Conservation (phyloP, 1,140 invertebrate genomes). For the Delia radicum region DNA sequence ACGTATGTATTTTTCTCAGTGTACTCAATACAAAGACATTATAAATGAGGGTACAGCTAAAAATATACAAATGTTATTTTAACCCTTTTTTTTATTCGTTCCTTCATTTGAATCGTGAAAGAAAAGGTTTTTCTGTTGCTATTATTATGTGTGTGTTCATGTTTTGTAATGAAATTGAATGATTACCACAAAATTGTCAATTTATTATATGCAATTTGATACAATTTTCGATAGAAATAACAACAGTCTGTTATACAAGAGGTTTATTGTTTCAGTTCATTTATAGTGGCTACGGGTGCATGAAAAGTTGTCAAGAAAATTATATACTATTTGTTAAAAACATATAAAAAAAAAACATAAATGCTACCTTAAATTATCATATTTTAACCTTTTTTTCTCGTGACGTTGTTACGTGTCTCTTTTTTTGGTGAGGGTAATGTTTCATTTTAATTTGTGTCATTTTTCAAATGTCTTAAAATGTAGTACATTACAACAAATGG, state of each 20-base stretch:
- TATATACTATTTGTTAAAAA: conserved; percentile 9
- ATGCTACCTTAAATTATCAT: conserved; percentile 10
- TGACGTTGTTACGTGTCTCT: background rate
- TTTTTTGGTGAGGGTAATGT: background rate
- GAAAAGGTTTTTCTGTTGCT: background rate
- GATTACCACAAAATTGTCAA: conserved; percentile 53
- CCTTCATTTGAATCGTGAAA: background rate
- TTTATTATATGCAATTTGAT: conserved; percentile 48
- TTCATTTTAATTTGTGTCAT: conserved; percentile 14
- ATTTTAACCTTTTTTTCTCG: conserved; percentile 11
- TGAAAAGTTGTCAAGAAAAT: conserved; percentile 14
- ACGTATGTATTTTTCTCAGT: no score
- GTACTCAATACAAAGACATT: background rate
- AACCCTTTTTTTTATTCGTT: background rate
- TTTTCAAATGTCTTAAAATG: conserved; percentile 7
- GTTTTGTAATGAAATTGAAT: conserved; percentile 49
- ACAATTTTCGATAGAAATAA: conserved; percentile 33
- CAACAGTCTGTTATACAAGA: background rate
- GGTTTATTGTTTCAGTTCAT: background rate
- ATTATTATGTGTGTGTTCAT: conserved; percentile 26
- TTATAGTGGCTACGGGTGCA: background rate
- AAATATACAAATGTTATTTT: conserved; percentile 3
- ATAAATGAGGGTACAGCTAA: background rate
- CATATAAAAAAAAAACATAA: no score
- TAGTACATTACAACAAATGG: conserved; percentile 1